Evolutionary conservation across 2,888 invertebrate genomes (phyloP).

Genomic region (Tolmerus cingulatus): DNA sequence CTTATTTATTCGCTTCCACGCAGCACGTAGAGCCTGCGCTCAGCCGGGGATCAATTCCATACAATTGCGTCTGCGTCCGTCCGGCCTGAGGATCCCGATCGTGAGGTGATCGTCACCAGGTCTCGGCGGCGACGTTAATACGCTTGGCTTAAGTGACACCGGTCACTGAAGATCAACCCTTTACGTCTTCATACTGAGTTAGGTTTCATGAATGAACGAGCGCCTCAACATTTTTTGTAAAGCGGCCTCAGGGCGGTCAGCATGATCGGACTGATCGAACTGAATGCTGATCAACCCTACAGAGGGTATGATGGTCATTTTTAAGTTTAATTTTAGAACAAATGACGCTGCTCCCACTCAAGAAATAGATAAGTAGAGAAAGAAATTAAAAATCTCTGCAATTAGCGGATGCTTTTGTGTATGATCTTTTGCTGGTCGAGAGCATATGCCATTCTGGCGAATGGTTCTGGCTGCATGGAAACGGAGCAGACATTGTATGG

Average conservation of each 20-base stretch:
- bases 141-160: background rate
- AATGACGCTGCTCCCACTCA: background rate
- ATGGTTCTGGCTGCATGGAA: background rate
- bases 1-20: conserved; percentile 30
- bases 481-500: background rate
- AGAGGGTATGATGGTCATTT: background rate
- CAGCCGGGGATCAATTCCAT: background rate
- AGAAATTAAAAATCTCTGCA: background rate
- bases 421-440: background rate
- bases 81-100: background rate
- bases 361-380: background rate
- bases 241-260: background rate
- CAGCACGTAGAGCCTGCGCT: background rate
- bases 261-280: background rate
- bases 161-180: background rate
- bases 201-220: background rate
- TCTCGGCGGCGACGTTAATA: conserved; percentile 3
- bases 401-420: background rate
- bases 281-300: background rate
- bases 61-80: background rate
- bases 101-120: background rate
- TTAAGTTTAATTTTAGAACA: conserved; percentile 1
- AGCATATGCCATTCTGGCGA: background rate
- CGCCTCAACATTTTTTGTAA: background rate
- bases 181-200: background rate